A percentile compares a stretch with the other conserved stretches of the same genome.
These are phyloP conservation scores for Oriolus oriolus DNA, from an alignment of 2,113 vertebrate species.

Conservation along the genomic window DNA sequence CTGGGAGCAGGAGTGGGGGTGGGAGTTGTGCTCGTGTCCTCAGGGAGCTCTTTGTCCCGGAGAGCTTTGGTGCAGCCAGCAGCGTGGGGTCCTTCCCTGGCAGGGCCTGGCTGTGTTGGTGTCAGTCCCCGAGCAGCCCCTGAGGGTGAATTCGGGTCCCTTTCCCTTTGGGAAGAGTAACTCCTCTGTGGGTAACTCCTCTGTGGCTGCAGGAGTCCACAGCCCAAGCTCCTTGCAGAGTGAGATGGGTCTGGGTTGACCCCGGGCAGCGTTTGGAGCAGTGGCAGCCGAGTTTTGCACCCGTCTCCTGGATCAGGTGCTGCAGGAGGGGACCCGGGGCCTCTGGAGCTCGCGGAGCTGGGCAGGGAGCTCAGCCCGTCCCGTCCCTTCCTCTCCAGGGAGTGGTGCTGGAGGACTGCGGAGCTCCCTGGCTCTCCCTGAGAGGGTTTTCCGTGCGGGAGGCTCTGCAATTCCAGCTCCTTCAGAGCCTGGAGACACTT, in stretches of 20 bases:
- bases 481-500: not conserved
- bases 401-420: conserved; percentile 21
- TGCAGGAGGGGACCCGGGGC: not conserved
- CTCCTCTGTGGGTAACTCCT: not conserved
- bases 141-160: not conserved
- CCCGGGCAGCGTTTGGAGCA: not conserved
- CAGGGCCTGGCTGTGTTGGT: not conserved
- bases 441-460: not conserved
- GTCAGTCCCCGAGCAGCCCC: not conserved
- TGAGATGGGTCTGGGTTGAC: not conserved
- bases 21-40: not conserved
- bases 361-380: not conserved
- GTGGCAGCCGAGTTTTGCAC: not conserved
- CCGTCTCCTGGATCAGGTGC: not conserved
- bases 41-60: not conserved
- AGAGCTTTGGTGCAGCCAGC: fast-evolving
- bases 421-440: not conserved
- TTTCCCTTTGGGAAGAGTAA: not conserved
- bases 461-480: not conserved
- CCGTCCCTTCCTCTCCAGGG: not conserved
- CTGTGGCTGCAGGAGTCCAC: not conserved
- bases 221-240: not conserved
- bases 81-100: not conserved
- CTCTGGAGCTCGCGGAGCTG: not conserved
- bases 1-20: not conserved